Conservation (phyloP, 2,113 vertebrate genomes). For the Silurus meridionalis region DNA sequence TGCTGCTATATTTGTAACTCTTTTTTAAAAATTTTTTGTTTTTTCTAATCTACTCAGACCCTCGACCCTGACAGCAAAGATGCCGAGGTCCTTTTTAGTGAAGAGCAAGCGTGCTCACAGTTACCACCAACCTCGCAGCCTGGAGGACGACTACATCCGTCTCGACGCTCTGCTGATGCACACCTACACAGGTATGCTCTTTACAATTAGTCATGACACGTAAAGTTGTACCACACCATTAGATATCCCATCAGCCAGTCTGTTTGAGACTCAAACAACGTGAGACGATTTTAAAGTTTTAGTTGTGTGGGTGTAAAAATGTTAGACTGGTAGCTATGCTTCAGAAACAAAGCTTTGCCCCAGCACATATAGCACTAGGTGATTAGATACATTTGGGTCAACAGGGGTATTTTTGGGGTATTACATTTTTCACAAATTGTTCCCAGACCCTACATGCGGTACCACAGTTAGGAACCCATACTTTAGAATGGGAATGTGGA, state of each 20-base stretch:
- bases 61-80: conserved; percentile 57
- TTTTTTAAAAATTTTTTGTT: not conserved
- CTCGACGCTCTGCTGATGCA: conserved; percentile 76
- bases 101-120: conserved; percentile 98
- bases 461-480: not conserved
- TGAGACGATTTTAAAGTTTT: not conserved
- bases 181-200: conserved; percentile 79
- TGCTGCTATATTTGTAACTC: not conserved
- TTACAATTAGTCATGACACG: not conserved
- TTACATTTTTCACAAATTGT: not conserved
- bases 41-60: conserved; percentile 19
- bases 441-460: not conserved
- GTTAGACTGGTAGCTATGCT: not conserved
- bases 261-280: not conserved
- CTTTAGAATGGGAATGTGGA: not conserved
- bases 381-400: too few species aligned
- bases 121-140: conserved; percentile 90
- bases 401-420: too few species aligned
- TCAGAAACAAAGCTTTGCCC: not conserved
- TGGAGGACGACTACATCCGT: conserved; percentile 77
- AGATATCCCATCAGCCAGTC: not conserved
- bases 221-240: not conserved
- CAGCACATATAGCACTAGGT: not conserved
- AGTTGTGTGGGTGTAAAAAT: not conserved
- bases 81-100: conserved; percentile 97